Evolutionary conservation across 2,888 invertebrate species (phyloP).

Genomic region (Mechanitis mazaeus): DNA sequence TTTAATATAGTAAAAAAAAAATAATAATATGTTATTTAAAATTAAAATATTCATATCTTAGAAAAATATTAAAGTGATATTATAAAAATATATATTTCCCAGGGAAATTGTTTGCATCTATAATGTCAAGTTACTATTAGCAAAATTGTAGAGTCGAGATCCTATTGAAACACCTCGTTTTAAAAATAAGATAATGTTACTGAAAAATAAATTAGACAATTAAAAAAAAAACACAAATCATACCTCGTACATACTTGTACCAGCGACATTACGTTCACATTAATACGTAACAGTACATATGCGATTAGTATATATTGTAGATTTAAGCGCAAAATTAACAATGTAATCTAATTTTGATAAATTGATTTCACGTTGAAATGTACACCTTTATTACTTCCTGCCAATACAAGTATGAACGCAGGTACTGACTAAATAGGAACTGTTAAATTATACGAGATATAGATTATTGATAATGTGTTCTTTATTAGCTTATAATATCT

Average conservation of each 20-base stretch:
- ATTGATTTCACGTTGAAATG: no score
- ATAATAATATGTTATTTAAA: constrained; percentile 54
- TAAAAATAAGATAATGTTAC: constrained; percentile 26
- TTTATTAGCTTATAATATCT: constrained; percentile 13
- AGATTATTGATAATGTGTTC: constrained; percentile 39
- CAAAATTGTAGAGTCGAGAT: constrained; percentile 49
- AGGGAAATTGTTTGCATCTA: constrained; percentile 72
- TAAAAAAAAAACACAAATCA: constrained; percentile 11
- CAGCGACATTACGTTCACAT: background rate
- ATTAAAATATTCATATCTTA: constrained; percentile 73
- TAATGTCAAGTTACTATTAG: constrained; percentile 68
- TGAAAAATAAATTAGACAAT: constrained; percentile 26
- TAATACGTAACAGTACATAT: constrained; percentile 11
- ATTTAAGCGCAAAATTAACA: no score
- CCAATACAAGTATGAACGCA: constrained; percentile 18
- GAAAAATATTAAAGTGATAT: constrained; percentile 68
- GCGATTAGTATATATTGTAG: no score
- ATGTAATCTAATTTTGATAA: background rate
- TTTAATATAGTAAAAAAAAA: constrained; percentile 22
- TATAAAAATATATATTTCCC: constrained; percentile 59
- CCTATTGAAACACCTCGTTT: constrained; percentile 39
- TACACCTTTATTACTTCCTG: no score
- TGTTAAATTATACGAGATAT: constrained; percentile 26
- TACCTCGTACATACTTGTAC: constrained; percentile 8
- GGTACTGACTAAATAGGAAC: constrained; percentile 18